Evolutionary conservation across 1,140 invertebrate genomes (phyloP).

Genomic region (Bombus sibiricus): DNA sequence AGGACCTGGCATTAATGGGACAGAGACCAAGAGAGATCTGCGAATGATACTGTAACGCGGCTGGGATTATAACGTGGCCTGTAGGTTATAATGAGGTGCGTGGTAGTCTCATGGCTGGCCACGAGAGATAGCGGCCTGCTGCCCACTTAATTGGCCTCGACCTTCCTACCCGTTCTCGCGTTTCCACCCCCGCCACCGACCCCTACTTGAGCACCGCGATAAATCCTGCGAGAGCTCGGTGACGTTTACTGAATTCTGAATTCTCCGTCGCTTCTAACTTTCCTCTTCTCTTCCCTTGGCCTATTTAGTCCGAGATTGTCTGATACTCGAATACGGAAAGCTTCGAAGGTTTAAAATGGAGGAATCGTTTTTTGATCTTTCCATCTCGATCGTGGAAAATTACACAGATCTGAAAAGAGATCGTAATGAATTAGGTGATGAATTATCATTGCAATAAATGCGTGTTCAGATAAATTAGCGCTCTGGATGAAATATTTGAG

Average conservation of each 20-base stretch:
- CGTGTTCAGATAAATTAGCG: background rate
- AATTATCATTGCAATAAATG: too few species aligned
- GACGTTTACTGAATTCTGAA: slow-evolving; percentile 35
- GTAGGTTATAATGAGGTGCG: slow-evolving; percentile 76
- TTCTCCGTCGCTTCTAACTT: background rate
- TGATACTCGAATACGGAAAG: background rate
- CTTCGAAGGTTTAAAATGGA: background rate
- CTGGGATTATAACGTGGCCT: slow-evolving; percentile 70
- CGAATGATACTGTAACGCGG: slow-evolving; percentile 73
- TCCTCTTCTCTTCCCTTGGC: background rate
- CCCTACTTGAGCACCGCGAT: slow-evolving; percentile 29
- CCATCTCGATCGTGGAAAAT: background rate
- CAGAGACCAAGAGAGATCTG: slow-evolving; percentile 57
- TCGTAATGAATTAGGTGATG: too few species aligned
- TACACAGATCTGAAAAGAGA: background rate
- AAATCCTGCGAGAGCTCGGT: slow-evolving; percentile 10
- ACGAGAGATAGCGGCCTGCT: slow-evolving; percentile 71
- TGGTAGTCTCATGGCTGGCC: slow-evolving; percentile 72
- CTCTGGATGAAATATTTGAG: background rate
- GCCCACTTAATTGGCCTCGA: slow-evolving; percentile 74
- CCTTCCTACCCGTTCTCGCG: slow-evolving; percentile 60
- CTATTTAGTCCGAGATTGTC: background rate
- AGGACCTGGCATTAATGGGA: background rate
- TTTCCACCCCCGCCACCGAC: slow-evolving; percentile 46
- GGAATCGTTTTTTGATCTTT: background rate